These are phyloP conservation scores for Spodoptera frugiperda DNA, from an alignment of 1,140 invertebrate genomes.

Conservation along the genomic window DNA sequence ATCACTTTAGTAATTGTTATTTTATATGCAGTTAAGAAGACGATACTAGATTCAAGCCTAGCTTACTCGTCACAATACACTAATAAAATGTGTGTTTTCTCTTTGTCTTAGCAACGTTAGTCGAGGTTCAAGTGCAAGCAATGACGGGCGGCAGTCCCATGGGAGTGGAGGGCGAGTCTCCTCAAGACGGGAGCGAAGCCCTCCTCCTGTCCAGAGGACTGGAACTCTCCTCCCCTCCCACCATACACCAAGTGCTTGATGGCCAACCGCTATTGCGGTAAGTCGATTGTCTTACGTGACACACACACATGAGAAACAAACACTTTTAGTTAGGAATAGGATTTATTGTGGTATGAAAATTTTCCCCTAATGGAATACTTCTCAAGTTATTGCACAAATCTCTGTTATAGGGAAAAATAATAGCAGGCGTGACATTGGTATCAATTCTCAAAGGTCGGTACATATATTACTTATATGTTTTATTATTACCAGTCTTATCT, in stretches of 20 bases:
- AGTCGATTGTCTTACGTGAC: slow-evolving; percentile 49
- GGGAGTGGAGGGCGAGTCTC: slow-evolving; percentile 46
- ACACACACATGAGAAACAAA: neutral
- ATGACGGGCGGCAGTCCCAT: slow-evolving; percentile 56
- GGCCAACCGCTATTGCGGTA: slow-evolving; percentile 89
- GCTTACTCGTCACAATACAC: neutral
- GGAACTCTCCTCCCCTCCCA: slow-evolving; percentile 94
- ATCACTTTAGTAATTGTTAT: no score
- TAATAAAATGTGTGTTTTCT: neutral
- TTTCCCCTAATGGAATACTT: no score
- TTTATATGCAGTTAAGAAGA: no score
- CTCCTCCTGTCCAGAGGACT: slow-evolving; percentile 93
- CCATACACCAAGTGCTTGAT: slow-evolving; percentile 95
- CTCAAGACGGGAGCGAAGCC: slow-evolving; percentile 65
- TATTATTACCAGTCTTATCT: neutral
- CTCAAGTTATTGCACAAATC: no score
- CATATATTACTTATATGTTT: neutral
- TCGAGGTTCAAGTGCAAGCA: slow-evolving; percentile 68
- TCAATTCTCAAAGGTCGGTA: neutral
- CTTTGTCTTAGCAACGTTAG: slow-evolving; percentile 63
- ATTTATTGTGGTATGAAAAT: no score
- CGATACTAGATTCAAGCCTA: neutral
- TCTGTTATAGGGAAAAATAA: no score
- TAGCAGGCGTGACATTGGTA: no score
- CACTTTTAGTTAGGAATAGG: neutral